Evolutionary conservation across 2,113 vertebrate genomes (phyloP), one percentile per base, ranked within the genome.

Genomic region (Dicentrarchus labrax): DNA sequence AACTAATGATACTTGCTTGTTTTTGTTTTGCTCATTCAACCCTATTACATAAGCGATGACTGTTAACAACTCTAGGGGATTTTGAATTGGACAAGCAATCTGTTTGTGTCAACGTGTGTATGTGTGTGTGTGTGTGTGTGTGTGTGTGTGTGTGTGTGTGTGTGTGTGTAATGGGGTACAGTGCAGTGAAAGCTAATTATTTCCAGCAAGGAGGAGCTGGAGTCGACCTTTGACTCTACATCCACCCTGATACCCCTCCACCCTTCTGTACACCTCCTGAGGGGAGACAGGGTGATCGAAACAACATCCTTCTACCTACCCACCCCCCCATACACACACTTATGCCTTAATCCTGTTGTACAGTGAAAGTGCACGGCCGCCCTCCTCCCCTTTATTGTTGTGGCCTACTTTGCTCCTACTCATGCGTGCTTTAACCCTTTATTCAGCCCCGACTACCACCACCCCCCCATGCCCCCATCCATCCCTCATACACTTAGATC

Each of bases 381-480:
- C 76, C 88, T 67, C 86, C 83, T 59, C 88, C 74, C 82, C 65
- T 53, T 86, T 88, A 85, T 90, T 91, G 84, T 91, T 91, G 83
- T 95, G 94, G 82, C 95, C 95, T 93, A 95, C 92, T 95, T 95
- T 91, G 59, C 84, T 92, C 91, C 83, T 66, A 83, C 85, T 90
- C 91, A 87, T 90, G 88, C 91, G 72, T 91, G 91, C 80, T 91
- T 30, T 93, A 94, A 94, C 93, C 93, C 92, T 92, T 92, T 85
- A 86, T 87, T 76, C 87, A 86, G 50, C 79, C 76, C 54, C 17
- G 69, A 66, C 82, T 62, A 80, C 77, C 73, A 65, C 7, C 41
- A 16, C 48, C 36, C 74, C n/a, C 77, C 17, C 12, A 13, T 1
- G 17, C 57, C 70, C 76, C 24, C 43, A 24, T 17, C 68, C 71